Conservation (phyloP, 1,140 invertebrate species). For the Aphelinus certus region DNA sequence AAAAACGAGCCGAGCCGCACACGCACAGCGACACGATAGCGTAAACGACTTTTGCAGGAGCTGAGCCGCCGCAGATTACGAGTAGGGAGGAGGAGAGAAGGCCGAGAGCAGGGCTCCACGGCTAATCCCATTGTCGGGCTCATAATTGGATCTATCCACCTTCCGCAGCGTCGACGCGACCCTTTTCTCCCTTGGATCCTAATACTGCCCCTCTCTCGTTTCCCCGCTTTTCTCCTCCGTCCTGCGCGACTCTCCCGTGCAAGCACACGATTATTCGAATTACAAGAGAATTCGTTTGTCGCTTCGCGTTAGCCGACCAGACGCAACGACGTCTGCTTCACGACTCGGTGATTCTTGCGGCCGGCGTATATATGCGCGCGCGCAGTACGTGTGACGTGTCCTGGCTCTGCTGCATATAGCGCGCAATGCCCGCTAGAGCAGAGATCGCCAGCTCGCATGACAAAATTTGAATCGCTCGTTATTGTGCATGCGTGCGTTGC, state of each 20-base stretch:
- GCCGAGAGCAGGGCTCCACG: not conserved
- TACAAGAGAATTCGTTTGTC: slow-evolving; percentile 35
- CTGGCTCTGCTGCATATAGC: not conserved
- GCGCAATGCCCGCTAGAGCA: too few relatives aligned
- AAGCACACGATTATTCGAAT: slow-evolving; percentile 12
- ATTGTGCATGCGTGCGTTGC: too few relatives aligned
- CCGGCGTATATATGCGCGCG: not conserved
- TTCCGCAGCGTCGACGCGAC: slow-evolving; percentile 8
- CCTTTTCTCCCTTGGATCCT: slow-evolving; percentile 2
- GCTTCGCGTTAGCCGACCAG: slow-evolving; percentile 3
- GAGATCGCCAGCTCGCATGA: too few relatives aligned
- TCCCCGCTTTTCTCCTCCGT: not conserved
- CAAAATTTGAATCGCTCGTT: too few relatives aligned
- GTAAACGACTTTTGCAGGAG: slow-evolving; percentile 36
- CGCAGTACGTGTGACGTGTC: not conserved
- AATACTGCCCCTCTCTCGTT: not conserved
- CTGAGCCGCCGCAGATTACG: not conserved
- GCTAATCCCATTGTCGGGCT: slow-evolving; percentile 40
- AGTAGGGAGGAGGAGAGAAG: not conserved
- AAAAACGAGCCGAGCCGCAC: too few relatives aligned
- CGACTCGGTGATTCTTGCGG: slow-evolving; percentile 17
- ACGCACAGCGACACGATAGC: not conserved
- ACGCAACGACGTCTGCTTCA: not conserved
- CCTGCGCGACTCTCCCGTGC: not conserved
- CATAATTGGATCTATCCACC: slow-evolving; percentile 42